phyloP scores from a whole-genome alignment of 1,140 invertebrate species.

The Saccostrea glomerata region DNA sequence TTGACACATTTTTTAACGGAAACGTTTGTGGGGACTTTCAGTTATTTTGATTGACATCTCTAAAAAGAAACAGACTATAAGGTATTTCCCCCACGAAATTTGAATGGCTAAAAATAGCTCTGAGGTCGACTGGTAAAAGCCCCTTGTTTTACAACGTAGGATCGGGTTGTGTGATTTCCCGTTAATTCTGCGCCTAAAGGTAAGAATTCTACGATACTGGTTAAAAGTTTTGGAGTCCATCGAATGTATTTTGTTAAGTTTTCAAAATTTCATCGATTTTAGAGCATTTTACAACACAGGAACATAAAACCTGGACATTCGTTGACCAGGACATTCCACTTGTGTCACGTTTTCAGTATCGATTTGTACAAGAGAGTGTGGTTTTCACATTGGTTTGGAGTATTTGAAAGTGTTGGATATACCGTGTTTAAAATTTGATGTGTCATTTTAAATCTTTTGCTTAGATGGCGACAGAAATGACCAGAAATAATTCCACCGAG shows the following conservation, averaged over 20 bases:
- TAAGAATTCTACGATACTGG: neutral
- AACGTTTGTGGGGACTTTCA: too few species aligned
- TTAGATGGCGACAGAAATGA: conserved; percentile 36
- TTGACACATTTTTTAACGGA: too few species aligned
- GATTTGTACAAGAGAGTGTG: too few species aligned
- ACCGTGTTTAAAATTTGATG: neutral
- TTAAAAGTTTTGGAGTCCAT: neutral
- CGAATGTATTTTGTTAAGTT: neutral
- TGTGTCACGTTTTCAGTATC: neutral
- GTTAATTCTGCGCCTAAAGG: conserved; percentile 7
- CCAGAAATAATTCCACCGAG: conserved; percentile 29
- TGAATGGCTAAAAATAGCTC: neutral
- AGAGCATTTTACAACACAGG: too few species aligned
- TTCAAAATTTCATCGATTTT: too few species aligned
- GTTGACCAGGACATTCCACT: neutral
- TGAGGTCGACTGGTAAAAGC: conserved; percentile 3
- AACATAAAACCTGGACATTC: neutral
- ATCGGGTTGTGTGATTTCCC: neutral
- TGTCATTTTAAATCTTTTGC: neutral
- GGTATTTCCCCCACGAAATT: conserved; percentile 33
- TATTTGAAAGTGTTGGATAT: neutral
- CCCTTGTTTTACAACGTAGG: conserved; percentile 5
- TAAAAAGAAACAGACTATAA: conserved; percentile 19
- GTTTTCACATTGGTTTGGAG: neutral
- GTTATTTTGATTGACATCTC: neutral